A percentile compares a stretch with the other conserved stretches of the same genome.
These are phyloP conservation scores for Congeria kusceri DNA, from an alignment of 2,888 invertebrate genomes.

Conservation along the genomic window DNA sequence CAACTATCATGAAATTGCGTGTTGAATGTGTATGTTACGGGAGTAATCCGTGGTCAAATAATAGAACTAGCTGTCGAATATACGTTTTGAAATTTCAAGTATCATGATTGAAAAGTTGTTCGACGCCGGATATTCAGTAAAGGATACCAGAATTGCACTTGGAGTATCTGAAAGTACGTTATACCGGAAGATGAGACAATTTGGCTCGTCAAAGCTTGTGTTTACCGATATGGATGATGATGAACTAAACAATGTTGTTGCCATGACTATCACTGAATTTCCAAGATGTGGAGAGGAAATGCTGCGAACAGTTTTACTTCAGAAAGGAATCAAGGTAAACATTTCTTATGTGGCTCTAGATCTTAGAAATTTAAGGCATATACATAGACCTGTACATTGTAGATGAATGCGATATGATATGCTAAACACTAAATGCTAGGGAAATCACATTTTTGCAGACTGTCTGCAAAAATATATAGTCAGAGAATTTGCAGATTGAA, in stretches of 20 bases:
- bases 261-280: constrained; percentile 7
- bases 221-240: constrained; percentile 28
- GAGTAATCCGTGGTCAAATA: too few relatives aligned
- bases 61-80: too few relatives aligned
- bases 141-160: background rate
- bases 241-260: constrained; percentile 12
- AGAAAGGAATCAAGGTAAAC: constrained; percentile 6
- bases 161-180: constrained; percentile 25
- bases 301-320: constrained; percentile 5
- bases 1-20: too few relatives aligned
- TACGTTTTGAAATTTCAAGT: too few relatives aligned
- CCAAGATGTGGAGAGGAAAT: constrained; percentile 22
- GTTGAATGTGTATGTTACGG: too few relatives aligned
- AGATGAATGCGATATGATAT: too few relatives aligned
- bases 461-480: too few relatives aligned
- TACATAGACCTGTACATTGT: too few relatives aligned
- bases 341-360: background rate
- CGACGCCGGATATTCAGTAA: constrained; percentile 7
- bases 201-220: constrained; percentile 8
- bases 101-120: background rate
- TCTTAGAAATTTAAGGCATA: too few relatives aligned
- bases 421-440: too few relatives aligned
- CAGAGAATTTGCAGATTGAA: too few relatives aligned
- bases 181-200: constrained; percentile 21
- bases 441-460: too few relatives aligned